Evolutionary conservation across 2,888 invertebrate genomes (phyloP), one percentile per base, ranked within the genome.

Genomic region (Dryococelus australis): DNA sequence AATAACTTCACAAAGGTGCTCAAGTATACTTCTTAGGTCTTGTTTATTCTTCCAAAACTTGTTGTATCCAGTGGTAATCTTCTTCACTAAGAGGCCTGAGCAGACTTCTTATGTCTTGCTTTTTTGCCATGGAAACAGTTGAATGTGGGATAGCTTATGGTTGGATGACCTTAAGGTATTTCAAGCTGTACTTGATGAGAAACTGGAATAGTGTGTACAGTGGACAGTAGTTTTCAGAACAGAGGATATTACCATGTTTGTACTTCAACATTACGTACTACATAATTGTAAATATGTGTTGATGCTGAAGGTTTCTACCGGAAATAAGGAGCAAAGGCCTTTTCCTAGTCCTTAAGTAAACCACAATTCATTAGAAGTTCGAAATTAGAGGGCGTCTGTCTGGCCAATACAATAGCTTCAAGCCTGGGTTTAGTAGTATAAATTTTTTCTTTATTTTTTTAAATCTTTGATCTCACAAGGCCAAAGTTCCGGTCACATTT

Each of bases 151-250:
- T 4, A 83, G 16, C 83, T 83, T 83, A 0, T 16, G 43, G 83
- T 83, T 83, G 83, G 28, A 83, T 28, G 16, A 13, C 28, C 43
- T n/a, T 47, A 47, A 47, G 47, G 1, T 65, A 8, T 65, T 65
- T 0, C 24, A 65, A 24, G n/a, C 20, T 24, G 10, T 65, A 20
- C 65, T 16, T 65, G 65, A 65, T n/a, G 65, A 65, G 24, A 24
- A 65, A 24, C 65, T 65, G 65, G 28, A 83, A 83, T 6, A 28
- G 83, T 5, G 28, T 83, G 43, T 27, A 3, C 83, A 83, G 16
- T 28, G 83, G 83, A 13, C 43, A 43, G 83, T 83, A 83, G 83
- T 83, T 83, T 83, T 83, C 83, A 83, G 83, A 83, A 83, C 83
- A 83, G 0, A 28, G 28, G 24, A 13, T 3, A 4, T 35, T 83